phyloP scores from a whole-genome alignment of 35 echinoderm and acorn worm species.

The Apostichopus californicus region DNA sequence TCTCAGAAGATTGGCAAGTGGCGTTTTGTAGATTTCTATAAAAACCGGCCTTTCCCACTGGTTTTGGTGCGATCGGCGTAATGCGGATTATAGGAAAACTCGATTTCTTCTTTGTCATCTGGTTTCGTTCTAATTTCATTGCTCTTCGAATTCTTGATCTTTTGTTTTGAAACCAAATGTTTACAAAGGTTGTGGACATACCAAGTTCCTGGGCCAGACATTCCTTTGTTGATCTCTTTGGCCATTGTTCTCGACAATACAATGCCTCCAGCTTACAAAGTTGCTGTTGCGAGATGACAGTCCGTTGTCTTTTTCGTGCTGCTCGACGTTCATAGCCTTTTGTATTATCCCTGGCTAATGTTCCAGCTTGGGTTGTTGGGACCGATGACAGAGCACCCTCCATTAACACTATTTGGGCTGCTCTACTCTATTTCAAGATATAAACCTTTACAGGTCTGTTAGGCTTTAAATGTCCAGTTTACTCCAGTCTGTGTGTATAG shows the following conservation, averaged over 20 bases:
- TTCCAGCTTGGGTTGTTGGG: background rate
- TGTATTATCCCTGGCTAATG: background rate
- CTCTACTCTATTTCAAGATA: too few species aligned
- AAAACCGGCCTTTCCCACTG: background rate
- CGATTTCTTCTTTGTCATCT: background rate
- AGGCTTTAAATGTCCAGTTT: too few species aligned
- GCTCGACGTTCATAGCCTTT: background rate
- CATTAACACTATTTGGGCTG: background rate
- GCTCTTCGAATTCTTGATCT: conserved; percentile 55
- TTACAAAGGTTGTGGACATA: conserved; percentile 88
- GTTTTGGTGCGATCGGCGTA: conserved; percentile 22
- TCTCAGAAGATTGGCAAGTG: too few species aligned
- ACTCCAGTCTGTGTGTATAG: too few species aligned
- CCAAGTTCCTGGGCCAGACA: conserved; percentile 71
- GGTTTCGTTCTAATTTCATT: background rate
- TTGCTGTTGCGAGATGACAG: conserved; percentile 47
- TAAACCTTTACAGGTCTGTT: too few species aligned
- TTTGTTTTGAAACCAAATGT: conserved; percentile 99
- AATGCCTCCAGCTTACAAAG: conserved; percentile 72
- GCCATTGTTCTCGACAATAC: conserved; percentile 84
- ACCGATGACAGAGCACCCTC: background rate
- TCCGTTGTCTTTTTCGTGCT: background rate
- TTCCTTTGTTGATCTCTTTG: conserved; percentile 76
- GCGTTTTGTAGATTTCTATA: too few species aligned
- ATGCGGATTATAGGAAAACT: background rate